Percentiles rank a stretch among this genome's conserved stretches.
phyloP scores from a whole-genome alignment of 2,888 invertebrate species.

The Brachypalpus laphriformis region DNA sequence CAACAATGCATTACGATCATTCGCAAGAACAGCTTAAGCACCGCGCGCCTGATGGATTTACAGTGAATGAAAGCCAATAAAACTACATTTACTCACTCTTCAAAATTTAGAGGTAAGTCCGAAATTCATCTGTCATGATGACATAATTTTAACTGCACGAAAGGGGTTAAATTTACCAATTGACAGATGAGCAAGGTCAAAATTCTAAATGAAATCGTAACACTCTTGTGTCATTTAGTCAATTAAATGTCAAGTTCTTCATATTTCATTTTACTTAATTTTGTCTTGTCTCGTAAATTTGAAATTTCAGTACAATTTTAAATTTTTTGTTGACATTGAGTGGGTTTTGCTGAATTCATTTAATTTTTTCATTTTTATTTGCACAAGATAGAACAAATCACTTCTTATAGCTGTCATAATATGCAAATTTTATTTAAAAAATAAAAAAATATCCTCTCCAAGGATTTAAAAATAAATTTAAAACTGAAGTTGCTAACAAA shows the following conservation, averaged over 20 bases:
- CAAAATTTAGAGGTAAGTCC: too few species aligned
- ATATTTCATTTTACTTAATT: background rate
- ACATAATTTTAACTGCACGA: background rate
- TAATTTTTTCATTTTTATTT: background rate
- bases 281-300: background rate
- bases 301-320: background rate
- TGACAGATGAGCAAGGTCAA: background rate
- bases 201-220: background rate
- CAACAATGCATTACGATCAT: too few species aligned
- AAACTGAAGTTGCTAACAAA: background rate
- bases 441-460: background rate
- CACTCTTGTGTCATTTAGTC: background rate
- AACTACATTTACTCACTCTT: too few species aligned
- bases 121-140: background rate
- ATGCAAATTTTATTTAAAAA: background rate
- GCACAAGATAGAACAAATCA: background rate
- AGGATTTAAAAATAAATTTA: background rate
- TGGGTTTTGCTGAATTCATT: slow-evolving; percentile 2
- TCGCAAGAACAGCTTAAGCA: too few species aligned
- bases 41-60: too few species aligned
- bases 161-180: background rate
- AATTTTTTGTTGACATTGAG: background rate
- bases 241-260: background rate
- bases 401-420: background rate
- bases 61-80: too few species aligned